Conservation (phyloP, 2,113 vertebrate genomes). For the Pseudolaguvia tuberculata region DNA sequence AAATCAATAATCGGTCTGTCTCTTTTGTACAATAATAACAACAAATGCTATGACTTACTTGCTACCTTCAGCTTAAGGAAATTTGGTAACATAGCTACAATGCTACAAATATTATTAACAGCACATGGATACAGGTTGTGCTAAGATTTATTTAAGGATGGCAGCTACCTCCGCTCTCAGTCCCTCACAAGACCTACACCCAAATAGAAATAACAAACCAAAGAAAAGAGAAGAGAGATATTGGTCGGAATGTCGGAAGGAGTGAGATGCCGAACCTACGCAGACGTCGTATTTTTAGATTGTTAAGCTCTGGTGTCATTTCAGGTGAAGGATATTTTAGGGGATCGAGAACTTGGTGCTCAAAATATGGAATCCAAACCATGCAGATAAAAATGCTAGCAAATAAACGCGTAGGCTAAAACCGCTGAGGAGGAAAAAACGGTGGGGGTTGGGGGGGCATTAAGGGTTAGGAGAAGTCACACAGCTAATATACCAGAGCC, state of each 20-base stretch:
- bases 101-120: background rate
- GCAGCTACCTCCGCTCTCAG: background rate
- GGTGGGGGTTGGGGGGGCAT: constrained; percentile 58
- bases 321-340: constrained; percentile 12
- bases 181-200: background rate
- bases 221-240: constrained; percentile 1
- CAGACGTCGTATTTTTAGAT: constrained; percentile 29
- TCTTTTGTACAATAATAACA: background rate
- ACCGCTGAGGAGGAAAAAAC: background rate
- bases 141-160: background rate
- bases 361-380: constrained; percentile 26
- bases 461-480: constrained; percentile 24
- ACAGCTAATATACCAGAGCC: constrained; percentile 7
- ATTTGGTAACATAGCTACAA: background rate
- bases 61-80: background rate
- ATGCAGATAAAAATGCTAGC: constrained; percentile 46
- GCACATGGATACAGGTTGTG: background rate
- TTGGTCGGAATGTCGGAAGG: background rate
- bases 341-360: constrained; percentile 1
- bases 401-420: constrained; percentile 23
- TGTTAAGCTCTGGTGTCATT: constrained; percentile 11
- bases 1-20: too few relatives aligned
- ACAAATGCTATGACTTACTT: background rate
- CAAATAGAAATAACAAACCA: background rate
- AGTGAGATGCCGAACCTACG: constrained; percentile 2